A percentile compares a stretch with the other conserved stretches of the same genome.
phyloP scores from a whole-genome alignment of 2,888 invertebrate species.

The Himalopsyche anomala region DNA sequence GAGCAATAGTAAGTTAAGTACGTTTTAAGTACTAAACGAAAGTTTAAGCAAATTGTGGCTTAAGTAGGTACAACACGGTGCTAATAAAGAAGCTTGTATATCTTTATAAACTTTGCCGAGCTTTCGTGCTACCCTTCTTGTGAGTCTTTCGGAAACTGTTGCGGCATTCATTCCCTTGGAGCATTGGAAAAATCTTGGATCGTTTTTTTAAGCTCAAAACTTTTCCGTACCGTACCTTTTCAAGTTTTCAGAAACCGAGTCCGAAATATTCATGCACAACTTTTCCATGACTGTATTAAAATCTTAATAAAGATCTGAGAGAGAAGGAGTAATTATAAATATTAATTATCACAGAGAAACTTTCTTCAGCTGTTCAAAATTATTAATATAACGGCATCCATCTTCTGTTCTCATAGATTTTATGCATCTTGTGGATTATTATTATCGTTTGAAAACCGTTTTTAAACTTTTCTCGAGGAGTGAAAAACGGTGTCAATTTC shows the following conservation, averaged over 20 bases:
- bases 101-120: slow-evolving; percentile 5
- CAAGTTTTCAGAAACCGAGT: not conserved
- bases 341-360: no score
- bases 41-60: slow-evolving; percentile 19
- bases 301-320: no score
- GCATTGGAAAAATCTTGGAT: not conserved
- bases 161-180: not conserved
- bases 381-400: no score
- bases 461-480: no score
- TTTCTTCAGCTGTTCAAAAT: no score
- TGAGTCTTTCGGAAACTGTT: not conserved
- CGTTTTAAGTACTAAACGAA: not conserved
- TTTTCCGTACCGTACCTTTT: not conserved
- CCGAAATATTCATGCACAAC: not conserved
- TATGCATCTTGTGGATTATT: no score
- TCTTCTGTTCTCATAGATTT: no score
- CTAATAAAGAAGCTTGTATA: not conserved
- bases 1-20: not conserved
- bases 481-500: no score
- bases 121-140: slow-evolving; percentile 1
- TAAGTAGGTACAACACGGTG: not conserved
- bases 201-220: not conserved
- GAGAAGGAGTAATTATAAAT: no score
- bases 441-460: no score
- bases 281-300: not conserved